These are phyloP conservation scores for Adelognathus sp. DNA, from an alignment of 2,888 invertebrate genomes.

Conservation along the genomic window DNA sequence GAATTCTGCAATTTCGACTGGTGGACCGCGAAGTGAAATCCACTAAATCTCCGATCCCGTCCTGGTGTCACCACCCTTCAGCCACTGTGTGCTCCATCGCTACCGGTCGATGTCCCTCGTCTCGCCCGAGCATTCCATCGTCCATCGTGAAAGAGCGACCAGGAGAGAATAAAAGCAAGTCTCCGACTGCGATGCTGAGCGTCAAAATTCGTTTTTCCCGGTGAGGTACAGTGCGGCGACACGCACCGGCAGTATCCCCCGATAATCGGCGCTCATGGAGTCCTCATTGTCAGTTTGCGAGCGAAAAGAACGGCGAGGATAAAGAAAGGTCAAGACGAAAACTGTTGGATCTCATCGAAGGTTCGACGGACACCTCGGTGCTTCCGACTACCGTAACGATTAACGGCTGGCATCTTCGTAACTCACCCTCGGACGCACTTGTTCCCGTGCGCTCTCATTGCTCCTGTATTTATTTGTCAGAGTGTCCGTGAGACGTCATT, in stretches of 20 bases:
- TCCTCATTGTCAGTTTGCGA: constrained; percentile 45
- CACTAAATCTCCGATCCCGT: background rate
- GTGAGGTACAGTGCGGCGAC: constrained; percentile 8
- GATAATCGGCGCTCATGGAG: constrained; percentile 60
- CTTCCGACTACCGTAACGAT: background rate
- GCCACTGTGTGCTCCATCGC: too few species aligned
- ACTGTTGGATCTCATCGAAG: background rate
- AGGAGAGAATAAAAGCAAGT: too few species aligned
- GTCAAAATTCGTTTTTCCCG: constrained; percentile 21
- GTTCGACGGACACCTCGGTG: background rate
- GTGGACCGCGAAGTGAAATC: constrained; percentile 18
- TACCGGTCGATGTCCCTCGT: constrained; percentile 19
- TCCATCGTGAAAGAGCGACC: background rate
- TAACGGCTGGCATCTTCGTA: constrained; percentile 18
- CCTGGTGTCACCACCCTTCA: background rate
- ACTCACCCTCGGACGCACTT: background rate
- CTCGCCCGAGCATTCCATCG: constrained; percentile 2
- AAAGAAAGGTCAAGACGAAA: constrained; percentile 5
- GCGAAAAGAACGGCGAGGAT: background rate
- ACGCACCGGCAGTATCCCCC: constrained; percentile 23
- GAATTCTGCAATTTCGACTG: constrained; percentile 8
- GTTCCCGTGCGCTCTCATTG: constrained; percentile 26
- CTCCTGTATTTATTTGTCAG: constrained; percentile 50
- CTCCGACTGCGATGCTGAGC: background rate
- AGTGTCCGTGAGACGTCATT: background rate